Evolutionary conservation across 1,140 invertebrate species (phyloP).

Genomic region (Drosophila parvula): DNA sequence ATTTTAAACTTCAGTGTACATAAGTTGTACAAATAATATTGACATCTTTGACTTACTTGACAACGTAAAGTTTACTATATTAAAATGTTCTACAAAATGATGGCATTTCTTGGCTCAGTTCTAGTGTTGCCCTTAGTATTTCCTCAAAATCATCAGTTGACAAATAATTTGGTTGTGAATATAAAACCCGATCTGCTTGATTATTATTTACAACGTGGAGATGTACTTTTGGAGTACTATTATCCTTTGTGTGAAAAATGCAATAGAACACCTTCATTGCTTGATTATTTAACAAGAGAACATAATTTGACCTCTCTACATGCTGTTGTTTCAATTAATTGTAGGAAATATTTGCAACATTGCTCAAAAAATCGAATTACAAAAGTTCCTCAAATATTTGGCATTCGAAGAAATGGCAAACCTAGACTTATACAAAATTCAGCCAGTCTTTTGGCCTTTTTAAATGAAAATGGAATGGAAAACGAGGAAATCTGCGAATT

Average conservation of each 20-base stretch:
- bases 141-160: constrained; percentile 1
- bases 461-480: background rate
- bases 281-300: background rate
- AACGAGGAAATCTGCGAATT: background rate
- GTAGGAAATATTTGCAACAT: background rate
- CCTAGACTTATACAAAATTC: background rate
- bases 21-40: constrained; percentile 1
- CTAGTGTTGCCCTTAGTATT: background rate
- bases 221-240: constrained; percentile 6
- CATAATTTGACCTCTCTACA: background rate
- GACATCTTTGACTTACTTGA: constrained; percentile 13
- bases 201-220: background rate
- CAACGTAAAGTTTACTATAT: background rate
- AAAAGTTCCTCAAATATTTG: background rate
- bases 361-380: background rate
- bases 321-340: constrained; percentile 4
- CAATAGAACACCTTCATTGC: background rate
- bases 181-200: background rate
- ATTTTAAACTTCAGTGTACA: background rate
- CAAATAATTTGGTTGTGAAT: background rate
- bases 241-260: background rate
- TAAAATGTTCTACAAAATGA: constrained; percentile 1
- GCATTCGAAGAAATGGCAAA: background rate
- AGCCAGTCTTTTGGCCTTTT: background rate
- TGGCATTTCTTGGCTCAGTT: background rate